Evolutionary conservation across 2,797 vertebrate species (phyloP).

Genomic region (Macropus fuliginosus): DNA sequence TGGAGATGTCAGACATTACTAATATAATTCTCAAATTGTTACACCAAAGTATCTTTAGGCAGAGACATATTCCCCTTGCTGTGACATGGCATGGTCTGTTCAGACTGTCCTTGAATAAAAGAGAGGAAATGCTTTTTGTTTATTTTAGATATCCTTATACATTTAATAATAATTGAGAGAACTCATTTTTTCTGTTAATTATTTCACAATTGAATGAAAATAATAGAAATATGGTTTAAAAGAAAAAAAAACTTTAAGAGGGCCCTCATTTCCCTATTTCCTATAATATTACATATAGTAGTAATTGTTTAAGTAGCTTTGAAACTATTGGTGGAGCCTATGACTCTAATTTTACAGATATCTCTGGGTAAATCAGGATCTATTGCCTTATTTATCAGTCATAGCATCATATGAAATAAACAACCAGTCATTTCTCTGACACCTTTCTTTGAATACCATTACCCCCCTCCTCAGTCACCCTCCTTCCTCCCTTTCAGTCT

Average conservation of each 20-base stretch:
- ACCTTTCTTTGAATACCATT: background rate
- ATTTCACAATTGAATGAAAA: background rate
- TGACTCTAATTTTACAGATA: background rate
- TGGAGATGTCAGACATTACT: constrained; percentile 47
- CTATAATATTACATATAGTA: background rate
- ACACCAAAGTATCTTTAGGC: constrained; percentile 10
- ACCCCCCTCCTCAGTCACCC: background rate
- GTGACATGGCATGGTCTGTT: background rate
- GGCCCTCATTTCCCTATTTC: background rate
- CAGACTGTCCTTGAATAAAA: background rate
- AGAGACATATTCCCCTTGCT: background rate
- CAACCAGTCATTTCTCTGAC: background rate
- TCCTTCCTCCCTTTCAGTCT: background rate
- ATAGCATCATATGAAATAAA: background rate
- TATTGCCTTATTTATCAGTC: background rate
- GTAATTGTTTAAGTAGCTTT: background rate
- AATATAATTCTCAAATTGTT: constrained; percentile 8
- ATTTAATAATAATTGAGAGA: background rate
- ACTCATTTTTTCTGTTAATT: background rate
- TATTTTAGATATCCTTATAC: constrained; percentile 9
- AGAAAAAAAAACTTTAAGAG: background rate
- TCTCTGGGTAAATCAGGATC: background rate
- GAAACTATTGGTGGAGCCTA: background rate
- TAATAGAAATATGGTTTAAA: background rate
- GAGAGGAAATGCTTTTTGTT: background rate